phyloP scores from a whole-genome alignment of 1,140 invertebrate species.

The Drosophila rufa region DNA sequence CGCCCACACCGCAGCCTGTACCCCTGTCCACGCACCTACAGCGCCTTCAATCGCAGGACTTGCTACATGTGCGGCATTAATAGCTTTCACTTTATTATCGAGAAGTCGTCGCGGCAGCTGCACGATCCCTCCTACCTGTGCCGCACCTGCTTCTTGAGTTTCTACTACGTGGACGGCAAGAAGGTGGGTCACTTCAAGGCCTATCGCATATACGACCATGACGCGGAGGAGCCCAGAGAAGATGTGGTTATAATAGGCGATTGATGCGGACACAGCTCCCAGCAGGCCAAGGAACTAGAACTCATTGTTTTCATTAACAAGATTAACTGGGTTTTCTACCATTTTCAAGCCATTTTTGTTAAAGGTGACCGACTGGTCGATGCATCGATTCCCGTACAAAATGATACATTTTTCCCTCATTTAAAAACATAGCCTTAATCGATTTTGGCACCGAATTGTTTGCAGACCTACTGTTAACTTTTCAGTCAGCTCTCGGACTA shows the following conservation, averaged over 20 bases:
- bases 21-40: conserved; percentile 86
- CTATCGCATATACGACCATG: conserved; percentile 82
- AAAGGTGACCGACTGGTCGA: too few relatives aligned
- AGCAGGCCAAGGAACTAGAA: too few relatives aligned
- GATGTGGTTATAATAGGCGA: neutral
- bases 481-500: too few relatives aligned
- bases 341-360: too few relatives aligned
- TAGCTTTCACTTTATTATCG: conserved; percentile 87
- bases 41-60: conserved; percentile 78
- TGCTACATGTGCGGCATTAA: conserved; percentile 87
- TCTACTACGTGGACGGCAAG: conserved; percentile 88
- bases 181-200: conserved; percentile 87
- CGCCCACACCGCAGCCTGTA: conserved; percentile 40
- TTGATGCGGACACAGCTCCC: too few relatives aligned
- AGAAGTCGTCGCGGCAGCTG: conserved; percentile 87
- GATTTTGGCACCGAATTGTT: too few relatives aligned
- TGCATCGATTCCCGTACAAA: too few relatives aligned
- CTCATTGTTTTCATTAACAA: too few relatives aligned
- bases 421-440: too few relatives aligned
- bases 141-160: conserved; percentile 88
- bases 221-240: neutral
- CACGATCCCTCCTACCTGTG: conserved; percentile 90
- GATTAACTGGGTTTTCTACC: too few relatives aligned
- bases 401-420: too few relatives aligned
- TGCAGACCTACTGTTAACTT: too few relatives aligned